These are phyloP conservation scores for Tridacna crocea DNA, from an alignment of 2,888 invertebrate genomes.

Conservation along the genomic window DNA sequence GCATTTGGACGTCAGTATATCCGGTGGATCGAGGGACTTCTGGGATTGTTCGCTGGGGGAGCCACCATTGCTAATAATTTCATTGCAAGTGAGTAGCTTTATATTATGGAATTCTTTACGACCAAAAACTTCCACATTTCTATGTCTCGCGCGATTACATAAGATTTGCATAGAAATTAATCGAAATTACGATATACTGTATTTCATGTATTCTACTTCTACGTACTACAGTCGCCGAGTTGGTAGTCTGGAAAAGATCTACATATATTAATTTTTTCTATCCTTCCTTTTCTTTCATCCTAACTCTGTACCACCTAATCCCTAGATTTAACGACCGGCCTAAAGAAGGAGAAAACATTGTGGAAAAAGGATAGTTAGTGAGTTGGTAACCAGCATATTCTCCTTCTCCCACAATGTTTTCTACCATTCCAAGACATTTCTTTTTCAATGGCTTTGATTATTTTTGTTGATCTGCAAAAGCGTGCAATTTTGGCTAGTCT, in stretches of 20 bases:
- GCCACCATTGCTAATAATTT: constrained; percentile 59
- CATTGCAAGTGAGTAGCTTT: constrained; percentile 38
- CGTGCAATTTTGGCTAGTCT: too few relatives aligned
- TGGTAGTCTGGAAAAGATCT: too few relatives aligned
- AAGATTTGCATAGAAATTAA: not conserved
- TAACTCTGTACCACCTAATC: not conserved
- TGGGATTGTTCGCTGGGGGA: constrained; percentile 52
- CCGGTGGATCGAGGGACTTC: constrained; percentile 58
- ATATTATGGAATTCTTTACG: not conserved
- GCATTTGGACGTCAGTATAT: constrained; percentile 58
- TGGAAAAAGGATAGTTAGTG: not conserved
- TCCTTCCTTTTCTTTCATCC: not conserved
- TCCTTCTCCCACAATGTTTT: constrained; percentile 2
- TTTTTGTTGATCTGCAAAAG: too few relatives aligned
- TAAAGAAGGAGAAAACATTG: not conserved
- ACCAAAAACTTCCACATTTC: not conserved
- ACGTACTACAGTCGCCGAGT: not conserved
- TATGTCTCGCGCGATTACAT: not conserved
- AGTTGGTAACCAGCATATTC: not conserved
- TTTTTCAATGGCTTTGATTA: too few relatives aligned
- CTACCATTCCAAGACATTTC: not conserved
- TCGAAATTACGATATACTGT: not conserved
- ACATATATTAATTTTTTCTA: too few relatives aligned
- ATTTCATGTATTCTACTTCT: not conserved
- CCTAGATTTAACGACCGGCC: not conserved